These are phyloP conservation scores for Drosophila tristis DNA, from an alignment of 1,140 invertebrate species.

Conservation along the genomic window DNA sequence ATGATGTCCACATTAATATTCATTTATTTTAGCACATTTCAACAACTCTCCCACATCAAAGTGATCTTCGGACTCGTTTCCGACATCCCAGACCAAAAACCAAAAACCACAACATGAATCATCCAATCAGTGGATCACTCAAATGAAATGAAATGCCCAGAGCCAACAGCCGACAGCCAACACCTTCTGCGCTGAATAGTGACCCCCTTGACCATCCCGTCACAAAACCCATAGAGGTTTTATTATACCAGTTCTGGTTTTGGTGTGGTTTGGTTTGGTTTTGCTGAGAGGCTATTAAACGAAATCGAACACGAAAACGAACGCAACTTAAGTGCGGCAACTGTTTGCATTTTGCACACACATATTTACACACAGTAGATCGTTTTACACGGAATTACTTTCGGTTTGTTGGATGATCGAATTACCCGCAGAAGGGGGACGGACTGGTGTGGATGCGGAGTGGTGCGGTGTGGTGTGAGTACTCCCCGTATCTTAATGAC, in stretches of 20 bases:
- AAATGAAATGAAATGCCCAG: constrained; percentile 43
- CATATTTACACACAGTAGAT: constrained; percentile 34
- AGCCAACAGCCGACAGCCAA: not conserved
- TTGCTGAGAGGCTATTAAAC: constrained; percentile 26
- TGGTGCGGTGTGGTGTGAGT: not conserved
- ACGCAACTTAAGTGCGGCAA: constrained; percentile 47
- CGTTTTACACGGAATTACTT: constrained; percentile 55
- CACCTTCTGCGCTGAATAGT: constrained; percentile 23
- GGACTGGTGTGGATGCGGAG: no score
- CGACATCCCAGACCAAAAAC: constrained; percentile 4
- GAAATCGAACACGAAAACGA: constrained; percentile 43
- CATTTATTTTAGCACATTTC: not conserved
- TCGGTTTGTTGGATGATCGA: constrained; percentile 18
- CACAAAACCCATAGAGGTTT: constrained; percentile 14
- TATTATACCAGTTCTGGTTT: constrained; percentile 43
- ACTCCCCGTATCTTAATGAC: constrained; percentile 35
- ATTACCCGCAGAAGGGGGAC: constrained; percentile 17
- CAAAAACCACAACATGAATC: constrained; percentile 33
- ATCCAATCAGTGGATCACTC: constrained; percentile 38
- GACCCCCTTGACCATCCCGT: not conserved
- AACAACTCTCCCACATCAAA: constrained; percentile 1
- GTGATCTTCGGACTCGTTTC: not conserved
- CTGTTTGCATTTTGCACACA: constrained; percentile 61
- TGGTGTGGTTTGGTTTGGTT: constrained; percentile 10
- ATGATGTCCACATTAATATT: constrained; percentile 23